Percentiles rank a stretch among this genome's conserved stretches.
phyloP scores from a whole-genome alignment of 2,113 vertebrate genomes.

The Cercopithecus mona region DNA sequence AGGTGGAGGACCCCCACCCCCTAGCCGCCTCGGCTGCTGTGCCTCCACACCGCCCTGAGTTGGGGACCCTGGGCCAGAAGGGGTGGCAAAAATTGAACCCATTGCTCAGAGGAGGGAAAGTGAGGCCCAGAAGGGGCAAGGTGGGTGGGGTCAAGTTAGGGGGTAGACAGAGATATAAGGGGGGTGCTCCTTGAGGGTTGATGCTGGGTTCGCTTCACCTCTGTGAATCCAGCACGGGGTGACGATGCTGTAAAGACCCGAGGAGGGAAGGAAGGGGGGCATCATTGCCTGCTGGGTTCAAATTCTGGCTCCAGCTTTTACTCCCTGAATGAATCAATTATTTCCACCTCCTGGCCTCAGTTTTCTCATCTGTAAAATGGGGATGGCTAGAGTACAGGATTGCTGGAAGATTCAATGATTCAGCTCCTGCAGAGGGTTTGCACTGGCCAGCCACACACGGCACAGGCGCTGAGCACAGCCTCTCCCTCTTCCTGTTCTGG shows the following conservation, averaged over 20 bases:
- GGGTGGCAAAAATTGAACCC: not conserved
- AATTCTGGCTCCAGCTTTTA: not conserved
- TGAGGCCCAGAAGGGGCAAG: not conserved
- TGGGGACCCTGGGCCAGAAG: not conserved
- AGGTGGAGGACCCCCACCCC: conserved; percentile 95
- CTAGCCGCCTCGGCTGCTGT: not conserved
- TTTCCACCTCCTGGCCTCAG: not conserved
- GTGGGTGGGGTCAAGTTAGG: not conserved
- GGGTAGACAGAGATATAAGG: not conserved
- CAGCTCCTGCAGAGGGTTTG: accelerated
- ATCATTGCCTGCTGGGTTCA: not conserved
- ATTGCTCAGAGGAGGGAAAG: conserved; percentile 43
- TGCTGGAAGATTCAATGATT: not conserved
- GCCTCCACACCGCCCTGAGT: accelerated
- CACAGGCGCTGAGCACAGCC: not conserved
- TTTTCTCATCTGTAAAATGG: conserved; percentile 15
- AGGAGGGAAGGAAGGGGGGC: too few species aligned
- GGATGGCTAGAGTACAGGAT: not conserved
- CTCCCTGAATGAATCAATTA: not conserved
- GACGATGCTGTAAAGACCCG: not conserved
- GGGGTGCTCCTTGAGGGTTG: not conserved
- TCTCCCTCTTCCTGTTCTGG: not conserved
- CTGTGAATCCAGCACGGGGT: not conserved
- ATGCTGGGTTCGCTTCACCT: accelerated
- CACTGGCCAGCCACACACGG: accelerated